A percentile compares a stretch with the other conserved stretches of the same genome.
These are phyloP conservation scores for Chironomus tepperi DNA, from an alignment of 1,140 invertebrate species.

Conservation along the genomic window DNA sequence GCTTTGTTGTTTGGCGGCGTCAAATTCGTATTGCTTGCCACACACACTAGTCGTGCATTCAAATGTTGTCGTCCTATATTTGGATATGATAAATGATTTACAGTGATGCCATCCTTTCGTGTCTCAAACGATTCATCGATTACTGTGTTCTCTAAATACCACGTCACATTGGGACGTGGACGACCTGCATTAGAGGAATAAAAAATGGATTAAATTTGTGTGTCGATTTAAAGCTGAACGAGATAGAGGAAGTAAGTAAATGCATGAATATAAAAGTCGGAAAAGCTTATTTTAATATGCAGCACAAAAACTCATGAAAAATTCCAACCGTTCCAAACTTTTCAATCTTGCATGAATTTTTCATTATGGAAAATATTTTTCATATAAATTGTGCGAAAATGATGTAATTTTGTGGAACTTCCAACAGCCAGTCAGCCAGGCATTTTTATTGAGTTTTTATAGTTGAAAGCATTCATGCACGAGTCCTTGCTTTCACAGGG, in stretches of 20 bases:
- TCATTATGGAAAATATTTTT: neutral
- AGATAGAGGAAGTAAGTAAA: too few relatives aligned
- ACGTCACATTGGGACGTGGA: conserved; percentile 59
- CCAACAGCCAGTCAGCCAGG: too few relatives aligned
- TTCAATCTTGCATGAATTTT: conserved; percentile 1
- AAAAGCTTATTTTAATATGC: neutral
- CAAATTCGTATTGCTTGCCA: conserved; percentile 78
- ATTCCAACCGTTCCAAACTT: conserved; percentile 29
- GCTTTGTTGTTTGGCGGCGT: conserved; percentile 60
- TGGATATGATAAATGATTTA: conserved; percentile 67
- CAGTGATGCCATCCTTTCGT: conserved; percentile 55
- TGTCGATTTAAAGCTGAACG: too few relatives aligned
- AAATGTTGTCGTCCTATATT: conserved; percentile 67
- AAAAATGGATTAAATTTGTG: neutral
- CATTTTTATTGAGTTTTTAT: too few relatives aligned
- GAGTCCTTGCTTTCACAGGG: too few relatives aligned
- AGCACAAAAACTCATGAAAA: conserved; percentile 22
- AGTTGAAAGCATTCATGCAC: too few relatives aligned
- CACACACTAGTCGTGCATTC: conserved; percentile 66
- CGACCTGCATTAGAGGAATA: conserved; percentile 7
- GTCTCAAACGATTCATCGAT: conserved; percentile 73
- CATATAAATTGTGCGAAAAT: too few relatives aligned
- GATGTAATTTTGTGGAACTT: too few relatives aligned
- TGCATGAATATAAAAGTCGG: neutral
- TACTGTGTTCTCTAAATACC: conserved; percentile 73